Base-by-base conservation (phyloP, 2,888 invertebrate genomes). In the Latrodectus elegans region DNA sequence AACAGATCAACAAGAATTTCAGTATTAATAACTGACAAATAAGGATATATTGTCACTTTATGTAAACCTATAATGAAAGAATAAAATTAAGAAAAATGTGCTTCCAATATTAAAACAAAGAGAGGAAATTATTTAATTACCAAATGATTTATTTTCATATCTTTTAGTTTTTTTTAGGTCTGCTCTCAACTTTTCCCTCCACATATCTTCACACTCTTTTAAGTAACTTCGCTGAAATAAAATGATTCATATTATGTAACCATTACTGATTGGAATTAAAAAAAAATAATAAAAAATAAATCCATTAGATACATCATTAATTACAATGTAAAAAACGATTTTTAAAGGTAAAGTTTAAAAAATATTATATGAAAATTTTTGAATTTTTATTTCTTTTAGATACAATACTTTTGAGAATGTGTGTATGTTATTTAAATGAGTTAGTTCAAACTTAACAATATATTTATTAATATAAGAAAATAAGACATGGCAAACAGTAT, bases 21-120 rank as follows among this genome's bases (percentile, higher is more conserved):
- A 3, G 91, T 90, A 60, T 91, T 93, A 83, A 97, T 92, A 1
- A 95, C 94, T 90, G 94, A 94, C 10, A 97, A 93, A 91, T 95
- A 97, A 0, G 96, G 96, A 76, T 91, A 90, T 10, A 92, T 76
- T 8, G 89, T 89, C 81, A 67, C 73, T 12, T 38, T 81, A 67
- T 10, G 11, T 65, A 26, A 64, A 14, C 38, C 68, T 77, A 77
- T 15, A 38, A 53, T 9, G 1, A 17, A 49, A 73, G 0, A 71
- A n/a, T 4, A 26, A 26, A 53, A 67, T 64, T 22, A 26, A 11
- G 51, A 17, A 72, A 60, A 60, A 71, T 10, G 22, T 22, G 1
- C 10, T 51, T n/a, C 15, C 53, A 4, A 10, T 17, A 60, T 38
- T 10, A 73, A 68, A 15, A 55, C 9, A 4, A 72, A 15, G 26